Percentiles rank a stretch among this genome's conserved stretches.
phyloP scores from a whole-genome alignment of 2,113 vertebrate species.

The Heliornis fulica region DNA sequence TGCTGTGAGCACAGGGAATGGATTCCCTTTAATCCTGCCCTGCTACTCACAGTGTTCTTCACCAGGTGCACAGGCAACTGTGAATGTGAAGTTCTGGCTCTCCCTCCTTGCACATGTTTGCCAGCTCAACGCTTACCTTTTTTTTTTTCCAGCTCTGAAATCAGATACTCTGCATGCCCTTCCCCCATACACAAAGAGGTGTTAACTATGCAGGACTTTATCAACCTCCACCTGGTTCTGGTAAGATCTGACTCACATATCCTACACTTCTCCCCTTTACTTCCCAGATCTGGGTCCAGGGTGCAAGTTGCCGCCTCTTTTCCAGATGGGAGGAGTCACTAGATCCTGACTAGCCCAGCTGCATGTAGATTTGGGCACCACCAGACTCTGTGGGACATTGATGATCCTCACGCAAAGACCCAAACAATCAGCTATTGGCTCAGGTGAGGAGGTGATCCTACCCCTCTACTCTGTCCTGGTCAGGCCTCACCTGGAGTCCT shows the following conservation, averaged over 20 bases:
- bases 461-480: too few species aligned
- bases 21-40: not conserved
- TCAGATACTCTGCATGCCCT: not conserved
- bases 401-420: not conserved
- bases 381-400: not conserved
- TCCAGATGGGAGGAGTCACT: not conserved
- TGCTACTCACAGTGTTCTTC: not conserved
- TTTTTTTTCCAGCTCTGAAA: not conserved
- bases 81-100: not conserved
- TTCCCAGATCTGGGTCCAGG: not conserved
- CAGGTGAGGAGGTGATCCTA: too few species aligned
- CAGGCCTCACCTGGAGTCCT: too few species aligned
- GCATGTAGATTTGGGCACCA: not conserved
- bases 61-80: not conserved
- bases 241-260: fast-evolving
- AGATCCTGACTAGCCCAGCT: not conserved
- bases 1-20: not conserved
- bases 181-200: not conserved
- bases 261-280: not conserved
- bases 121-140: not conserved
- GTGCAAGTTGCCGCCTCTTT: not conserved
- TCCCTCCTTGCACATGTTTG: not conserved
- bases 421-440: not conserved
- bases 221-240: not conserved
- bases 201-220: not conserved